A percentile compares a stretch with the other conserved stretches of the same genome.
These are phyloP conservation scores for Artibeus jamaicensis DNA, from an alignment of 2,797 vertebrate genomes.

Conservation along the genomic window DNA sequence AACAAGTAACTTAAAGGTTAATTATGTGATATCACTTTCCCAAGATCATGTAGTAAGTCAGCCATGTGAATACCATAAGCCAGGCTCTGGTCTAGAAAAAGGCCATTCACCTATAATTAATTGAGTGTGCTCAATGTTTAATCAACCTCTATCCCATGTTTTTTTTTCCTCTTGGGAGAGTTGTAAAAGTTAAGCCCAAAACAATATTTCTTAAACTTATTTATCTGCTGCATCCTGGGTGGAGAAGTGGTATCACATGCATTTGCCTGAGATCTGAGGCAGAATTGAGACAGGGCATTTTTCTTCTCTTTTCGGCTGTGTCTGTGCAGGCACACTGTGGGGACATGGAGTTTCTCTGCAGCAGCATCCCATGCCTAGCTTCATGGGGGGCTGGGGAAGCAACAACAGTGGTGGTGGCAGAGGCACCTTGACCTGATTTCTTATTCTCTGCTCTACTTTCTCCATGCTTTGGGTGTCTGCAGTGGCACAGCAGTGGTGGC, in stretches of 20 bases:
- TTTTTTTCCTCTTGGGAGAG: background rate
- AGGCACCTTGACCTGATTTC: background rate
- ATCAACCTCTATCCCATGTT: background rate
- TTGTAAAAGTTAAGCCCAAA: background rate
- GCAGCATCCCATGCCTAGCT: background rate
- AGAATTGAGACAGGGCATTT: background rate
- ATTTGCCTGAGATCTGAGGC: background rate
- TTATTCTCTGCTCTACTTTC: background rate
- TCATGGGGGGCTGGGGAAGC: background rate
- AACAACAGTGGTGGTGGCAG: fast-evolving
- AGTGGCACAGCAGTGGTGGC: background rate
- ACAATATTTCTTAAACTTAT: background rate
- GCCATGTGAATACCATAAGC: background rate
- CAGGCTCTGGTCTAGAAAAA: background rate
- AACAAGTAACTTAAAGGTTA: background rate
- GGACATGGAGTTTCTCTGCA: background rate
- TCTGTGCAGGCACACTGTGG: background rate
- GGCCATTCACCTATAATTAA: background rate
- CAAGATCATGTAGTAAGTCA: background rate
- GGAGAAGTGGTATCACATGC: background rate
- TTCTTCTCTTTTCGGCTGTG: fast-evolving
- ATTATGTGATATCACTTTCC: background rate
- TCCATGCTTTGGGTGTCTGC: background rate
- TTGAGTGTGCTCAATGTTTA: fast-evolving
- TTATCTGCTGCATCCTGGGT: background rate